Evolutionary conservation across 1,140 invertebrate genomes (phyloP).

Genomic region (Drosophila chauvacae): DNA sequence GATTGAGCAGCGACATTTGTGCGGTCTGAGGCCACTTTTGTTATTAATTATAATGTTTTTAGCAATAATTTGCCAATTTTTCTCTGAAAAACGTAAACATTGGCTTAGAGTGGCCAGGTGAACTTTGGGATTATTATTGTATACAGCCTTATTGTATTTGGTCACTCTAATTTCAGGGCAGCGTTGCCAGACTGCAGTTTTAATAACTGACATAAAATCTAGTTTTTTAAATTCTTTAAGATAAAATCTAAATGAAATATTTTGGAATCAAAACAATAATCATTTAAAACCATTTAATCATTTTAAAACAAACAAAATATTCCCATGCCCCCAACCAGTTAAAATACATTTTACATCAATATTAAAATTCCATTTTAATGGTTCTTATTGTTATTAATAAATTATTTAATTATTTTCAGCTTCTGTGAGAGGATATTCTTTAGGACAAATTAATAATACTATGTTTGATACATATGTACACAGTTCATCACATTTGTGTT

Average conservation of each 20-base stretch:
- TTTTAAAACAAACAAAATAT: too few species aligned
- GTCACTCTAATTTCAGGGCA: not conserved
- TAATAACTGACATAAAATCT: too few species aligned
- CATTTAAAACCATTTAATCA: too few species aligned
- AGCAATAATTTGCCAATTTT: slow-evolving; percentile 25
- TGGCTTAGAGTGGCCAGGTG: slow-evolving; percentile 15
- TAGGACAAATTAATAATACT: slow-evolving; percentile 60
- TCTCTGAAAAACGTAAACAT: slow-evolving; percentile 40
- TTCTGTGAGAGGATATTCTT: slow-evolving; percentile 46
- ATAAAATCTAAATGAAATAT: too few species aligned
- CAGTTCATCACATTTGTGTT: slow-evolving; percentile 77
- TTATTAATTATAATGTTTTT: not conserved
- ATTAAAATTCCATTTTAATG: slow-evolving; percentile 26
- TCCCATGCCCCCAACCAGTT: too few species aligned
- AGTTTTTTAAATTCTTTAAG: too few species aligned
- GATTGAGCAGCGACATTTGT: slow-evolving; percentile 88
- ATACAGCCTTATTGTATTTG: not conserved
- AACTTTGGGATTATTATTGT: not conserved
- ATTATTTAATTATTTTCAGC: slow-evolving; percentile 65
- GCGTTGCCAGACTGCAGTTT: not conserved
- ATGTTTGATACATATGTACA: slow-evolving; percentile 67
- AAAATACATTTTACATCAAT: not conserved
- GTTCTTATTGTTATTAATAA: slow-evolving; percentile 54
- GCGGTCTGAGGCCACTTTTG: not conserved
- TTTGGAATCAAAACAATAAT: too few species aligned